Conservation (phyloP, 2,797 vertebrate species). For the Thaleichthys pacificus region DNA sequence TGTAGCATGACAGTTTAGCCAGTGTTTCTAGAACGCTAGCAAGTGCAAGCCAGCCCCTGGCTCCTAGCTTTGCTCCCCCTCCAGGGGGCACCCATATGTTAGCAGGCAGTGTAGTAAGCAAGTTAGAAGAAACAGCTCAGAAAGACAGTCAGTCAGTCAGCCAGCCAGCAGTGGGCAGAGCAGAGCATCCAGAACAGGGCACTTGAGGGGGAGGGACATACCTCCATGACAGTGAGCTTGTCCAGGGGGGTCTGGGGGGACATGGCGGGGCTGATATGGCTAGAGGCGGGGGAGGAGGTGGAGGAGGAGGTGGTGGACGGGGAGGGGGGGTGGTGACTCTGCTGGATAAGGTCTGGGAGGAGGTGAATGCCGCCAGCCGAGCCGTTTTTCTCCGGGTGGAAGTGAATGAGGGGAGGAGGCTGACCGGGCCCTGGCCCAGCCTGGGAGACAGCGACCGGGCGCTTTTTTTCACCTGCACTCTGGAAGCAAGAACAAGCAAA, state of each 20-base stretch:
- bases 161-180: conserved; percentile 47
- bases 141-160: conserved; percentile 40
- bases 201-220: conserved; percentile 55
- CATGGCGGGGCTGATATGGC: conserved; percentile 94
- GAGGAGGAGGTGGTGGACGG: conserved; percentile 89
- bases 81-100: conserved; percentile 48
- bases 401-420: conserved; percentile 76
- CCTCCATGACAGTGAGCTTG: conserved; percentile 72
- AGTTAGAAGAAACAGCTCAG: conserved; percentile 31
- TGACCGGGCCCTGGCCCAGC: conserved; percentile 62
- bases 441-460: conserved; percentile 60
- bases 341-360: conserved; percentile 99
- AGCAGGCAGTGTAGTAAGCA: conserved; percentile 21
- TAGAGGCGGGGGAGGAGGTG: conserved; percentile 93
- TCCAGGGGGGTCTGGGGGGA: conserved; percentile 85
- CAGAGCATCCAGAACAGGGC: conserved; percentile 39
- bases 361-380: conserved; percentile 94
- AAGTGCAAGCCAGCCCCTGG: neutral
- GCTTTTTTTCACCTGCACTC: conserved; percentile 96
- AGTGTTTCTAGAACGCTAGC: neutral
- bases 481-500: conserved; percentile 98
- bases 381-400: conserved; percentile 95
- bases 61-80: conserved; percentile 26
- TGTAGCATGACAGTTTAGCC: neutral
- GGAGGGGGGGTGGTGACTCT: conserved; percentile 98